Evolutionary conservation across 2,888 invertebrate genomes (phyloP), one percentile per base, ranked within the genome.

Genomic region (Ectemnius continuus): DNA sequence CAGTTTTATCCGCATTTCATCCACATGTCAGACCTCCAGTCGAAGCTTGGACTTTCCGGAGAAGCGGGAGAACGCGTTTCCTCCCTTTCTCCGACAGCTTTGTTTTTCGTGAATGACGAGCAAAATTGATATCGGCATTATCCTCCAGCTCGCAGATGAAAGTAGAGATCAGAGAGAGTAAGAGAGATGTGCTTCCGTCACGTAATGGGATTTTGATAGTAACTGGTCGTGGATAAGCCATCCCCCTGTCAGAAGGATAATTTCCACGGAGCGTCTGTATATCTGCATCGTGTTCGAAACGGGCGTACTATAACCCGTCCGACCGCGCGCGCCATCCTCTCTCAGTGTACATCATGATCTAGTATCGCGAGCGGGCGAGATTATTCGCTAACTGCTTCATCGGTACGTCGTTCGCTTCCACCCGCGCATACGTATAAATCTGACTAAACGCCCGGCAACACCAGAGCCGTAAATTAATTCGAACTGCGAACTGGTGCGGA

Each of bases 171-270:
- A 16, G 14, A 13, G 5, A 52, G 4, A 52, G 52, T 16, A 16
- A 52, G 78, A 79, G 79, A 81, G 75, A 74, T 72, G 70, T 6
- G 76, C 75, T 79, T 76, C 77, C 72, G 75, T 59, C 73, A 68
- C 75, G 73, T 84, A 84, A 84, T 84, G 79, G 85, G 82, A 85
- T 84, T 85, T 84, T 84, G 83, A 85, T 85, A 81, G 78, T 75
- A 80, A 82, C 81, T 74, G 77, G 67, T 75, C 64, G 70, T 59
- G 72, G 71, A 78, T 64, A 75, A 71, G 69, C 63, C 61, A 71
- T 0, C 52, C 67, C 61, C 70, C 69, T 77, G 62, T 69, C 69
- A 64, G 66, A 47, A 64, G 72, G 64, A 79, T 79, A 78, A 81
- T 79, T 79, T 80, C 79, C 81, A 78, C 78, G 63, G 56, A 45